Conservation (phyloP, 2,113 vertebrate genomes). For the Pseudolaguvia tuberculata region DNA sequence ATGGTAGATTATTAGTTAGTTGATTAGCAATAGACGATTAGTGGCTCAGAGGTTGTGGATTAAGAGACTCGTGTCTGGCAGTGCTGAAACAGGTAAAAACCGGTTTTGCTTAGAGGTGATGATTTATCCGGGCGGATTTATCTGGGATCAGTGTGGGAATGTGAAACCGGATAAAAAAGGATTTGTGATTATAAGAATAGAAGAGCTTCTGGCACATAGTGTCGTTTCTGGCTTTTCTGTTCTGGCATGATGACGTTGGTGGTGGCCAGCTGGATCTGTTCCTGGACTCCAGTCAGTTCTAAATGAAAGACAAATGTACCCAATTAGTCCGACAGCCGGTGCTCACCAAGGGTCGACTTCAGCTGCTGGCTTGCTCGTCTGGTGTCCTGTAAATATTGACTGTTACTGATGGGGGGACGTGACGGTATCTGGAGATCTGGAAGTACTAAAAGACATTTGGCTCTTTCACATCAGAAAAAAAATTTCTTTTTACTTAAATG, state of each 20-base stretch:
- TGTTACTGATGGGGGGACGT: conserved; percentile 55
- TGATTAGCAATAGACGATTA: not conserved
- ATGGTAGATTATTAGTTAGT: not conserved
- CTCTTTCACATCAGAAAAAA: not conserved
- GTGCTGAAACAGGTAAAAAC: conserved; percentile 5
- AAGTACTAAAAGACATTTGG: conserved; percentile 21
- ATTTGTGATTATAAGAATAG: conserved; percentile 24
- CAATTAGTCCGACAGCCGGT: conserved; percentile 66
- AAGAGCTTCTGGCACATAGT: conserved; percentile 25
- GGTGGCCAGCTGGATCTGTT: conserved; percentile 51
- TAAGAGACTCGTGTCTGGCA: too few species aligned
- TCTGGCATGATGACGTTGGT: conserved; percentile 20
- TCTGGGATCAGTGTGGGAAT: conserved; percentile 35
- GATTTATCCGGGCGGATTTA: conserved; percentile 33
- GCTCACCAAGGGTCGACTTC: conserved; percentile 59
- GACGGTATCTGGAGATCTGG: conserved; percentile 50
- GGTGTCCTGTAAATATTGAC: conserved; percentile 65
- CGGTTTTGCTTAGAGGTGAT: not conserved
- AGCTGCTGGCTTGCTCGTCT: conserved; percentile 50
- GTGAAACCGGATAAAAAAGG: not conserved
- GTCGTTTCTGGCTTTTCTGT: conserved; percentile 23
- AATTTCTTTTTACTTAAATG: not conserved
- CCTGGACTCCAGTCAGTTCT: conserved; percentile 53
- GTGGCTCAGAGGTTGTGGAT: not conserved
- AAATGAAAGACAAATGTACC: conserved; percentile 52